Conservation (phyloP, 37 sponge, comb jelly and placozoan species). For the Crambe crambe region DNA sequence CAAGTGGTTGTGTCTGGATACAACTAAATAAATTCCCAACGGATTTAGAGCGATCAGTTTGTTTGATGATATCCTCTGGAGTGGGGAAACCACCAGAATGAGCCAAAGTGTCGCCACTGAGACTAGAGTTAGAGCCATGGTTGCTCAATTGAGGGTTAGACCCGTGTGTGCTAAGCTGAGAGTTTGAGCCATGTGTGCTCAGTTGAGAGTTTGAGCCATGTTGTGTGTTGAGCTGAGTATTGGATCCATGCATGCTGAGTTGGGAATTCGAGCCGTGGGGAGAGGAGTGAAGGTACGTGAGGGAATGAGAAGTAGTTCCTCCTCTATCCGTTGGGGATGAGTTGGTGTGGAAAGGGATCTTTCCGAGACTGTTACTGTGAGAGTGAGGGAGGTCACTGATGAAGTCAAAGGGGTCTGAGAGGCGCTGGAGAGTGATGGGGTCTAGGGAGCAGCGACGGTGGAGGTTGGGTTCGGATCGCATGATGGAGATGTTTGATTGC, state of each 20-base stretch:
- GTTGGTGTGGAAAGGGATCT: not conserved
- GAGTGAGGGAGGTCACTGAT: not conserved
- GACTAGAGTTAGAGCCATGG: not conserved
- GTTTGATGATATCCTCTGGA: constrained; percentile 6
- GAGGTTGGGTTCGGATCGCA: constrained; percentile 54
- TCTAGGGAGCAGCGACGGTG: constrained; percentile 46
- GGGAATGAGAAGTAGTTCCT: not conserved
- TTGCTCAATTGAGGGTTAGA: constrained; percentile 18
- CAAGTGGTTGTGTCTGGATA: constrained; percentile 9
- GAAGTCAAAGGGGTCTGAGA: constrained; percentile 10
- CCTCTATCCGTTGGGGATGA: not conserved
- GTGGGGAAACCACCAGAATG: not conserved
- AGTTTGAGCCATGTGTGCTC: constrained; percentile 31
- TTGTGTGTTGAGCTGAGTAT: constrained; percentile 15
- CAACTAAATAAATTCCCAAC: constrained; percentile 39
- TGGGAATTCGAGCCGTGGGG: constrained; percentile 16
- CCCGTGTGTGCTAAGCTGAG: constrained; percentile 15
- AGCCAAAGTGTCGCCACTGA: not conserved
- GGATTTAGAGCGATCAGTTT: constrained; percentile 34
- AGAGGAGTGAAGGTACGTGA: constrained; percentile 2
- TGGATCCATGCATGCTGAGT: constrained; percentile 32
- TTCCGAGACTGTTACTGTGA: constrained; percentile 12
- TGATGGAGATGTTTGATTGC: constrained; percentile 13
- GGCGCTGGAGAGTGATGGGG: constrained; percentile 7
- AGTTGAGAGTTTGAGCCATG: constrained; percentile 28